These are phyloP conservation scores for Pedetes capensis DNA, from an alignment of 2,113 vertebrate species.

Conservation along the genomic window DNA sequence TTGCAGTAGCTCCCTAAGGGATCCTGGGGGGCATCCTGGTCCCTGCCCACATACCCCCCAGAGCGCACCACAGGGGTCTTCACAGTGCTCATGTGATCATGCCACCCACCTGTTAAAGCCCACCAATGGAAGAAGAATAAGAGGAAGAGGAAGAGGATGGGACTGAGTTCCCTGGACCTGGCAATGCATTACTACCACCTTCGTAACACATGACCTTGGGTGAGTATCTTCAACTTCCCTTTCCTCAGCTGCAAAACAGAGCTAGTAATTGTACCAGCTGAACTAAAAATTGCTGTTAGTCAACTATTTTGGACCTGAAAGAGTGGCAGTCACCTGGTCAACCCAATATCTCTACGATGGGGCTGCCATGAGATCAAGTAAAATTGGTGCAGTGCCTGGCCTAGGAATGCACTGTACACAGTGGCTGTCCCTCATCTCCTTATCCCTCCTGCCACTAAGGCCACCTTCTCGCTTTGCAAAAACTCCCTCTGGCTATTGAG, in stretches of 20 bases:
- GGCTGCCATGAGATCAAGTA: not conserved
- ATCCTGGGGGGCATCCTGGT: not conserved
- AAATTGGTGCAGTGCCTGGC: not conserved
- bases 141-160: accelerated
- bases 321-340: not conserved
- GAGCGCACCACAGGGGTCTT: not conserved
- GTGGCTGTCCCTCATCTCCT: not conserved
- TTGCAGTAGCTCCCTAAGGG: not conserved
- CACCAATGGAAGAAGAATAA: not conserved
- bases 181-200: not conserved
- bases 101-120: not conserved
- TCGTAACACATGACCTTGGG: not conserved
- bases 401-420: not conserved
- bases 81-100: not conserved
- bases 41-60: not conserved
- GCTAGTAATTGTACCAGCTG: not conserved
- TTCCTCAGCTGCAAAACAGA: not conserved
- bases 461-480: not conserved
- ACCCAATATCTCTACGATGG: accelerated
- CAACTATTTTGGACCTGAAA: not conserved
- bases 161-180: not conserved
- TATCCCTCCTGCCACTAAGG: not conserved
- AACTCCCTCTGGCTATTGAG: not conserved
- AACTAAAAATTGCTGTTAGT: not conserved
- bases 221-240: not conserved